These are phyloP conservation scores for Timema podura DNA, from an alignment of 2,888 invertebrate genomes.

Conservation along the genomic window DNA sequence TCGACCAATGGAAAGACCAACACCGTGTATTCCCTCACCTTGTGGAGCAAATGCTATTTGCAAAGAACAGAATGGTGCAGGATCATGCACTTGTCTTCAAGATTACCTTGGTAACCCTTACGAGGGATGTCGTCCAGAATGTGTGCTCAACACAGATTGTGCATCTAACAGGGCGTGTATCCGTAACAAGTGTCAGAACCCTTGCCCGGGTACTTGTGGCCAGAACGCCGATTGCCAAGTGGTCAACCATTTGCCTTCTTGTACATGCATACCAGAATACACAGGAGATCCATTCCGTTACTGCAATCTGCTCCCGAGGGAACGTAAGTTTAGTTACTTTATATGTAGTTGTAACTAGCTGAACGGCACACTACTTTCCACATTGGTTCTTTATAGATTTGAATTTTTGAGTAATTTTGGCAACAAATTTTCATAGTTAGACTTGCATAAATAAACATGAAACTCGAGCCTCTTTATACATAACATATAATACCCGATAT, in stretches of 20 bases:
- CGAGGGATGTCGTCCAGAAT: conserved; percentile 72
- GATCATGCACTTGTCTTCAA: conserved; percentile 56
- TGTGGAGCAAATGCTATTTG: conserved; percentile 39
- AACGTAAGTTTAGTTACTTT: not conserved
- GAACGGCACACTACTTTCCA: too few species aligned
- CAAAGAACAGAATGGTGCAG: conserved; percentile 44
- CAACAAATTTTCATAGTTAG: too few species aligned
- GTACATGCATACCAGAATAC: conserved; percentile 52
- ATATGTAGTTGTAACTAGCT: too few species aligned
- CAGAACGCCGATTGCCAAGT: conserved; percentile 66
- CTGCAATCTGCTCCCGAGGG: conserved; percentile 49
- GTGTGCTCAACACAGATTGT: conserved; percentile 67
- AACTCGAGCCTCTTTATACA: not conserved
- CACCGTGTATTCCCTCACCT: conserved; percentile 32
- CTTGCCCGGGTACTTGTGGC: conserved; percentile 73
- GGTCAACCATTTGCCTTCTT: conserved; percentile 57
- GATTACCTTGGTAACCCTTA: conserved; percentile 46
- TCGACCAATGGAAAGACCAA: conserved; percentile 25
- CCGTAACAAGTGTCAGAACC: conserved; percentile 71
- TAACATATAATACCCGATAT: not conserved
- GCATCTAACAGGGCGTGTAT: conserved; percentile 66
- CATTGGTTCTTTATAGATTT: not conserved
- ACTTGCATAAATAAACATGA: not conserved
- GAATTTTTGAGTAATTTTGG: too few species aligned
- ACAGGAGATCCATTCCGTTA: conserved; percentile 51